Percentiles rank a stretch among this genome's conserved stretches.
Conservation (phyloP, 2,113 vertebrate species). For the Syrmaticus mikado region DNA sequence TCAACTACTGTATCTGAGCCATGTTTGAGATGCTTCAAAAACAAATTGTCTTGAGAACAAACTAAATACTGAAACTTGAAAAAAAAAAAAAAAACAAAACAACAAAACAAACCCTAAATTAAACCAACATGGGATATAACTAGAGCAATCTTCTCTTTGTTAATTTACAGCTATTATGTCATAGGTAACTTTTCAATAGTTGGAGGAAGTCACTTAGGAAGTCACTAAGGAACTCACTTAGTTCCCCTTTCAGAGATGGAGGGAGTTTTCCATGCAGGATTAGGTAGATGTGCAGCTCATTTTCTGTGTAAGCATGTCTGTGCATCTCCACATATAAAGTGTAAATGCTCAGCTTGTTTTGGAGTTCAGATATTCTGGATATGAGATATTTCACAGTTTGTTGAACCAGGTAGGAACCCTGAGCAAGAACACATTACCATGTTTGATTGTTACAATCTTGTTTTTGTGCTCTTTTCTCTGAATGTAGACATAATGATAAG, state of each 20-base stretch:
- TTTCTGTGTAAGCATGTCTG: not conserved
- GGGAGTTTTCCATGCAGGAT: not conserved
- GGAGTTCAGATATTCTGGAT: not conserved
- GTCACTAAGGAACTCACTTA: no score
- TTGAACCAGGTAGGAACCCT: not conserved
- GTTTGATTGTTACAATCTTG: not conserved
- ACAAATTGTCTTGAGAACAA: not conserved
- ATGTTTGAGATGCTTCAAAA: not conserved
- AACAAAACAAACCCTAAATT: not conserved
- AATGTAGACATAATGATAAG: not conserved
- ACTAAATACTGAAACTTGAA: not conserved
- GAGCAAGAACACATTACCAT: not conserved
- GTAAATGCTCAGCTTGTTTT: not conserved
- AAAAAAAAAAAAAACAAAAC: not conserved
- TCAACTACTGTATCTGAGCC: not conserved
- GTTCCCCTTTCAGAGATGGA: not conserved
- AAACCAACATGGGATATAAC: not conserved
- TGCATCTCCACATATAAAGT: fast-evolving
- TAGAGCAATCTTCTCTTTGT: not conserved
- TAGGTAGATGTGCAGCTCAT: not conserved
- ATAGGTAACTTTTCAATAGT: not conserved
- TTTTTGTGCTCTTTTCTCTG: not conserved
- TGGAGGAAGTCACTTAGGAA: not conserved
- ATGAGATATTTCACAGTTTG: not conserved
- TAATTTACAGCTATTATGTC: not conserved